Conservation (phyloP, 2,113 vertebrate species). For the Pandion haliaetus region DNA sequence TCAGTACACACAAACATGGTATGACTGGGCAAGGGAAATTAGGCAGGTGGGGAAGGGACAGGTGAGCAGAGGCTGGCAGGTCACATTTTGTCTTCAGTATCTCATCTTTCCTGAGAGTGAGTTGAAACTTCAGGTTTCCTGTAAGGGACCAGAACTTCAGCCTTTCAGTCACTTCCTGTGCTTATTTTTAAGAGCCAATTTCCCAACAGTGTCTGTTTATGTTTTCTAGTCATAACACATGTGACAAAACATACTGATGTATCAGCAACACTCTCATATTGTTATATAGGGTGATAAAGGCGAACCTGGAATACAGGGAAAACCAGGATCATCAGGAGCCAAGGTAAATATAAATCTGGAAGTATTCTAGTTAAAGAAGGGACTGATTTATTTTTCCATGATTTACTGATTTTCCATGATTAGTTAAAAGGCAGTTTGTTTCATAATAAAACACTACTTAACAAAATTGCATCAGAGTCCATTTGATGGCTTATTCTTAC, state of each 20-base stretch:
- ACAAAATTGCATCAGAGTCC: background rate
- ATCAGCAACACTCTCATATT: background rate
- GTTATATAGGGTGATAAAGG: conserved; percentile 86
- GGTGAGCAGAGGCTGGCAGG: background rate
- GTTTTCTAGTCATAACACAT: background rate
- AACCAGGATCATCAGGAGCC: conserved; percentile 77
- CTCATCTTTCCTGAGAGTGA: background rate
- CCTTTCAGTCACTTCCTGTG: background rate
- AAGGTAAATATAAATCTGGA: conserved; percentile 74
- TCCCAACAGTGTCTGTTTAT: background rate
- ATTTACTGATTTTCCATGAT: background rate
- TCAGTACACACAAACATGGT: background rate
- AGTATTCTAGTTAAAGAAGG: background rate
- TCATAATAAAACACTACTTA: background rate
- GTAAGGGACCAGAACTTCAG: background rate
- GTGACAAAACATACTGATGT: background rate
- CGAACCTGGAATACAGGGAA: conserved; percentile 82
- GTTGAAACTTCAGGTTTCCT: background rate
- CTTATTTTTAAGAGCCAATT: background rate
- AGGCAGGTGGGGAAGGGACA: background rate
- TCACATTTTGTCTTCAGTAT: background rate
- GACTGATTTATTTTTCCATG: background rate
- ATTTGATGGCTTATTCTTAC: background rate
- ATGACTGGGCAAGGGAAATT: background rate
- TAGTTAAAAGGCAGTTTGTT: background rate